These are phyloP conservation scores for Iphiclides podalirius DNA, from an alignment of 2,888 invertebrate species.

Conservation along the genomic window DNA sequence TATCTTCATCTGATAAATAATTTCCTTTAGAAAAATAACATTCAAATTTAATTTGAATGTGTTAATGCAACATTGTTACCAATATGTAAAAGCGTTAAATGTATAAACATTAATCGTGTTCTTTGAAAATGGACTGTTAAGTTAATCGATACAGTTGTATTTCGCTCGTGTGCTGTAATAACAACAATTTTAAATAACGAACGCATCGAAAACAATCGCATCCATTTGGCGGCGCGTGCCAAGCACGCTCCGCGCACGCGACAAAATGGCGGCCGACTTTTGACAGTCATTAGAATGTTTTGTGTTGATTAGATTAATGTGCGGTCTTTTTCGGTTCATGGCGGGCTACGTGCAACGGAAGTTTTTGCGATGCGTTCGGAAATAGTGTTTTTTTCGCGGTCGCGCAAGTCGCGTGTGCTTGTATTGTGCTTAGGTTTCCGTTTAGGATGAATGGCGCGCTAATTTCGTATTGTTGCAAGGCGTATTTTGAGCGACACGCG, in stretches of 20 bases:
- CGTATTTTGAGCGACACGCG: not conserved
- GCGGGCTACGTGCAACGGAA: constrained; percentile 16
- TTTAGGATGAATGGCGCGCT: constrained; percentile 23
- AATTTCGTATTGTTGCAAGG: constrained; percentile 19
- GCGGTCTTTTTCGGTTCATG: constrained; percentile 35
- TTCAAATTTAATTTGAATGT: no score
- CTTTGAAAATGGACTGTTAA: no score
- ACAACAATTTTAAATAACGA: constrained; percentile 27
- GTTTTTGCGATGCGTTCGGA: constrained; percentile 13
- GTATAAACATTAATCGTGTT: not conserved
- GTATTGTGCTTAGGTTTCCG: constrained; percentile 27
- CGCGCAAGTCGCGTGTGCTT: not conserved
- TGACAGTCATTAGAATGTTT: constrained; percentile 54
- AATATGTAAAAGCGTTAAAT: no score
- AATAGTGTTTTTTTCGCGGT: constrained; percentile 14
- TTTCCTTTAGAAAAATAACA: no score
- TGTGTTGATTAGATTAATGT: constrained; percentile 54
- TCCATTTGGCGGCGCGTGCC: constrained; percentile 45
- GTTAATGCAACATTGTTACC: no score
- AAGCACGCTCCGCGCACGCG: constrained; percentile 55
- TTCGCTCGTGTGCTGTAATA: not conserved
- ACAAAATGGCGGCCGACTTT: constrained; percentile 49
- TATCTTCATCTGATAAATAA: no score
- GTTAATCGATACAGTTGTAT: not conserved
- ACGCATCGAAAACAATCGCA: constrained; percentile 44